Evolutionary conservation across 1,140 invertebrate species (phyloP), one percentile per base, ranked within the genome.

Genomic region (Papilio xuthus): DNA sequence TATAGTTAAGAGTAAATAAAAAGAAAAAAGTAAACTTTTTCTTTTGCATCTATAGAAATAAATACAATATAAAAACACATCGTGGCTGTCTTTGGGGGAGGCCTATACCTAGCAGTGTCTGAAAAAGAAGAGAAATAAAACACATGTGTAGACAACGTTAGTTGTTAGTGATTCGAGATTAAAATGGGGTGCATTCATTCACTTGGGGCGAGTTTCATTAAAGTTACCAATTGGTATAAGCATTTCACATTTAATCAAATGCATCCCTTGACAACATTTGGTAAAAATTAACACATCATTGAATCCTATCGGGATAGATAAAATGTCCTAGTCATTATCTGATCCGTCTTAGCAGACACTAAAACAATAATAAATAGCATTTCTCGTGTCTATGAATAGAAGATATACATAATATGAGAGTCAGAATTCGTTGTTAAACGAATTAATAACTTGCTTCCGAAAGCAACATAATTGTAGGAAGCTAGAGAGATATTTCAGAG

Each of bases 201-300:
- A 88, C 87, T 89, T 85, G 79, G 90, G 90, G 88, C 47, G 84
- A 92, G 85, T 88, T 91, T 91, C 90, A 92, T 92, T 92, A 92
- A 92, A 89, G 41, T 91, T 90, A 88, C 84, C 88, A 82, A 91
- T 90, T 87, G 89, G 89, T 89, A 87, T 85, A 87, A 80, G 86
- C 86, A 88, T 86, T 89, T 88, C 13, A 87, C 87, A 84, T 90
- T 83, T 85, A 88, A 88, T 90, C 88, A 90, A 84, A 74, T 73
- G 44, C 87, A 86, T 84, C 77, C 79, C 56, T 89, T 79, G 80
- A 44, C 70, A 93, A 92, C 91, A 82, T 88, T 91, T 86, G 83
- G 84, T 42, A 41, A 69, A 70, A 71, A 44, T 78, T 53, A 67
- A 67, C 26, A 67, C 13, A 15, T 67, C 26, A 28, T 50, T 72